A percentile compares a stretch with the other conserved stretches of the same genome.
phyloP scores from a whole-genome alignment of 1,140 invertebrate genomes.

The Eriocheir sinensis region DNA sequence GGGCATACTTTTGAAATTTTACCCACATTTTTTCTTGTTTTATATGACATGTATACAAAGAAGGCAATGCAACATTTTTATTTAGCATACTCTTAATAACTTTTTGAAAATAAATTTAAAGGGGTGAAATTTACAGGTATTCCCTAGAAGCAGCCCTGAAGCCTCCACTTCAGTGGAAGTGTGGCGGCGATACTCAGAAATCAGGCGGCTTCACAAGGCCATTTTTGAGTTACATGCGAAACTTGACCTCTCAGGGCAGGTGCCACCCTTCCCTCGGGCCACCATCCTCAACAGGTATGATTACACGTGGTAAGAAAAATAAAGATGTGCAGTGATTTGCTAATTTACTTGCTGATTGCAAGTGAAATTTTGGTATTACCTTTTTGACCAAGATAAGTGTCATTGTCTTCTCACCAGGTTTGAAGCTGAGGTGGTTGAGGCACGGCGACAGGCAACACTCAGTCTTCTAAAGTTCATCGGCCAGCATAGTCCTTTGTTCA shows the following conservation, averaged over 20 bases:
- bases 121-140: constrained; percentile 53
- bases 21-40: neutral
- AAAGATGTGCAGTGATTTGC: constrained; percentile 8
- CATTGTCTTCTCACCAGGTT: constrained; percentile 34
- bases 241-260: constrained; percentile 40
- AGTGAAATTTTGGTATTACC: neutral
- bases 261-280: constrained; percentile 67
- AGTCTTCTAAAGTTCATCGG: constrained; percentile 64
- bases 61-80: neutral
- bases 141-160: constrained; percentile 65
- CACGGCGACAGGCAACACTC: constrained; percentile 52
- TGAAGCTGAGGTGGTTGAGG: constrained; percentile 67
- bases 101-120: neutral
- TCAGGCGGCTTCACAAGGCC: constrained; percentile 52
- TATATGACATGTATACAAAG: neutral
- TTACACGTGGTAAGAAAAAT: neutral
- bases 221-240: constrained; percentile 60
- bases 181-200: constrained; percentile 68
- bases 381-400: neutral
- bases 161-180: constrained; percentile 70
- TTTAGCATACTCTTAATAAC: neutral
- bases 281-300: constrained; percentile 67
- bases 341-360: neutral
- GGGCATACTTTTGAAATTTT: neutral
- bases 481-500: constrained; percentile 61